Evolutionary conservation across 2,888 invertebrate species (phyloP).

Genomic region (Tenthredo amoena): DNA sequence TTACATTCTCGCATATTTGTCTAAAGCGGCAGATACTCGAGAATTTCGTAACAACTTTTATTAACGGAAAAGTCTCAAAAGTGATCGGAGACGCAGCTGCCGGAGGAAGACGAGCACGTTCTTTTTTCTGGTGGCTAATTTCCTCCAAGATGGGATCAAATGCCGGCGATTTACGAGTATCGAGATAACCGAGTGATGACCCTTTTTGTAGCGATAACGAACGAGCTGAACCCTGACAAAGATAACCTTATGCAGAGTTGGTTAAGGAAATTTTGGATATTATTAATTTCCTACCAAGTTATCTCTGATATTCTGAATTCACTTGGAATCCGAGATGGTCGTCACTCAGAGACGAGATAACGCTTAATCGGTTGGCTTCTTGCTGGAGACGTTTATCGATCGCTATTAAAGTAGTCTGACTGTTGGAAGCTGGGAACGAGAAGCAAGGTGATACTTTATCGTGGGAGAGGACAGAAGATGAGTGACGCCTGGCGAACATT

Average conservation of each 20-base stretch:
- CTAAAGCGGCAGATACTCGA: neutral
- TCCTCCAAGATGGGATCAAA: neutral
- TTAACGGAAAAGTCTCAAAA: neutral
- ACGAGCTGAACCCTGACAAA: neutral
- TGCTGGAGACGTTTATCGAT: conserved; percentile 34
- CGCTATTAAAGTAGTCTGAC: conserved; percentile 18
- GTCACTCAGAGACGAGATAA: conserved; percentile 15
- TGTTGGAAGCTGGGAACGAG: neutral
- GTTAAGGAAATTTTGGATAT: conserved; percentile 1
- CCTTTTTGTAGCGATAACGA: conserved; percentile 18
- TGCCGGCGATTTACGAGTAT: conserved; percentile 18
- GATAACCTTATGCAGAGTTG: conserved; percentile 20
- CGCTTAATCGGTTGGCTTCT: conserved; percentile 31
- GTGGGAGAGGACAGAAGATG: conserved; percentile 32
- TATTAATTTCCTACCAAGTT: conserved; percentile 9
- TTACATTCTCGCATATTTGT: neutral
- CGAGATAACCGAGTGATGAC: conserved; percentile 16
- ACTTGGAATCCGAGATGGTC: conserved; percentile 14
- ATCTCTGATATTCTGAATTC: conserved; percentile 22
- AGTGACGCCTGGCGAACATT: conserved; percentile 43
- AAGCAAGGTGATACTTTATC: conserved; percentile 38
- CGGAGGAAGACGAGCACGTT: neutral
- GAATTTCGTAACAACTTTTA: neutral
- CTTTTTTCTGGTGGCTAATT: conserved; percentile 9
- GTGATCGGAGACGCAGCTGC: neutral